A percentile compares a stretch with the other conserved stretches of the same genome.
phyloP scores from a whole-genome alignment of 2,797 vertebrate genomes.

The Lepus townsendii region DNA sequence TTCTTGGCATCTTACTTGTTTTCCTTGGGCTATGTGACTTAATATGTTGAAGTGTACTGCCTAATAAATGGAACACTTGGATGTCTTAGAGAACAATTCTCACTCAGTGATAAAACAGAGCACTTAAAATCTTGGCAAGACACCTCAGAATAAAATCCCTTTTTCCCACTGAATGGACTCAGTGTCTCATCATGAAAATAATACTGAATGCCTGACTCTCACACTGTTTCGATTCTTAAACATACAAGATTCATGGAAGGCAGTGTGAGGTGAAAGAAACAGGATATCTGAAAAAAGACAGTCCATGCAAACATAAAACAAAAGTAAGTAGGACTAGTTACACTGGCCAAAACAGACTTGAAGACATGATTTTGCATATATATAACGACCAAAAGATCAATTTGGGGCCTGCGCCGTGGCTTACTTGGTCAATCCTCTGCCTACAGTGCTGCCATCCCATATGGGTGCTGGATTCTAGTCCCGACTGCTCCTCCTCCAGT shows the following conservation, averaged over 20 bases:
- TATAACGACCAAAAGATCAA: no score
- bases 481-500: no score
- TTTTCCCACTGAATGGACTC: conserved; percentile 13
- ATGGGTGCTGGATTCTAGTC: no score
- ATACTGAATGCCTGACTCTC: background rate
- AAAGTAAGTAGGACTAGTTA: no score
- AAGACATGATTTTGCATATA: no score
- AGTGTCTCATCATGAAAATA: conserved; percentile 21
- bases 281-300: no score
- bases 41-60: conserved; percentile 16
- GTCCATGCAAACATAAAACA: no score
- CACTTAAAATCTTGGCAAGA: conserved; percentile 60
- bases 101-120: conserved; percentile 51
- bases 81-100: conserved; percentile 18
- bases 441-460: no score
- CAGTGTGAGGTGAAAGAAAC: background rate
- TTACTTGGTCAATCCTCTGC: no score
- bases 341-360: no score
- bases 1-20: conserved; percentile 66
- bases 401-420: no score
- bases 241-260: background rate
- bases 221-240: background rate
- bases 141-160: conserved; percentile 46
- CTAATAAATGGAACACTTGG: background rate
- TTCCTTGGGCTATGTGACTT: conserved; percentile 54